Percentiles rank a stretch among this genome's conserved stretches.
Evolutionary conservation across 2,888 invertebrate genomes (phyloP).

Genomic region (Caenorhabditis becei): DNA sequence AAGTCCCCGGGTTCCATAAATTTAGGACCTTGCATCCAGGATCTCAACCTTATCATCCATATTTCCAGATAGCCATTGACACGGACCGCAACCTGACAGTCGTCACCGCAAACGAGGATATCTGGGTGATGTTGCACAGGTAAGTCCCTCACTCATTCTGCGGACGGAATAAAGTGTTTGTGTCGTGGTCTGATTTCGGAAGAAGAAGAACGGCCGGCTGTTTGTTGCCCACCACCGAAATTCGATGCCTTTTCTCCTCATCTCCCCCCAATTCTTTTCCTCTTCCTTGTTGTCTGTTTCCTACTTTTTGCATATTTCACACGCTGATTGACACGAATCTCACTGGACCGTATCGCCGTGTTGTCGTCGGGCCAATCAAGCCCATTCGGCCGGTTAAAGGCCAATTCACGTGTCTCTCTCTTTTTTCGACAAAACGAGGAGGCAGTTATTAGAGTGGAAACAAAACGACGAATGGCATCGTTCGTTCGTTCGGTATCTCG

Average conservation of each 20-base stretch:
- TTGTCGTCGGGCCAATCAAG: constrained; percentile 27
- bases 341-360: constrained; percentile 45
- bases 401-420: constrained; percentile 9
- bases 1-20: too few species aligned
- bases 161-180: constrained; percentile 18
- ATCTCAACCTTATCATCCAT: neutral
- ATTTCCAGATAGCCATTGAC: constrained; percentile 73
- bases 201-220: constrained; percentile 39
- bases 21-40: neutral
- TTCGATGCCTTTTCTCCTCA: constrained; percentile 22
- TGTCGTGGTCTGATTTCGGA: constrained; percentile 20
- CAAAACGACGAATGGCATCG: neutral
- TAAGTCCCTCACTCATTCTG: constrained; percentile 46
- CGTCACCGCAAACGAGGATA: constrained; percentile 70
- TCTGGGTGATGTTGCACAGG: constrained; percentile 76
- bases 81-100: constrained; percentile 74
- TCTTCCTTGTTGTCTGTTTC: constrained; percentile 9
- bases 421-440: constrained; percentile 5
- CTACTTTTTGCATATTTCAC: neutral
- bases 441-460: constrained; percentile 39
- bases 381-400: constrained; percentile 5
- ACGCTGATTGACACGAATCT: constrained; percentile 12
- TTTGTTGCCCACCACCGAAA: constrained; percentile 28
- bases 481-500: neutral
- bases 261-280: neutral